Evolutionary conservation across 2,113 vertebrate genomes (phyloP).

Genomic region (Pelodiscus sinensis): DNA sequence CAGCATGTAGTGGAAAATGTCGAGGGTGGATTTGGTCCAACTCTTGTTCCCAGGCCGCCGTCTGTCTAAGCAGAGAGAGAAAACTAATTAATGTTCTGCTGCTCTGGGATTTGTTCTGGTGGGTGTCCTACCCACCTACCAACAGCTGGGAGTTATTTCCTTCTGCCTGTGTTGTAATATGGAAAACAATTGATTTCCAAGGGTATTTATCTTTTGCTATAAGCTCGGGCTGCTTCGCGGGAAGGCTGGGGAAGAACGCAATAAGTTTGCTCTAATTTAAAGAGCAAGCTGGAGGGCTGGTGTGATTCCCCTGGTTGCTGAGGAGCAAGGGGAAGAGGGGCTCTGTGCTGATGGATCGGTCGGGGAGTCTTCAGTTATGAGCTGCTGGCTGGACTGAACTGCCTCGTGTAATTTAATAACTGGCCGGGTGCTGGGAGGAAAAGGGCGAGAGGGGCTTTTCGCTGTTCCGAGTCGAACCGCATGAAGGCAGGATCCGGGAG

Average conservation of each 20-base stretch:
- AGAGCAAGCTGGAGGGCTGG: not conserved
- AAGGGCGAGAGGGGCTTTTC: not conserved
- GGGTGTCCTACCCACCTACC: not conserved
- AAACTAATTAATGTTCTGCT: constrained; percentile 18
- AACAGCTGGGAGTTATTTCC: accelerated
- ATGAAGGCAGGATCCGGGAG: not conserved
- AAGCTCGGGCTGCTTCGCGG: not conserved
- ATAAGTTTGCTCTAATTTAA: not conserved
- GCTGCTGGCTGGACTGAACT: not conserved
- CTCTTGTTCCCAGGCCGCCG: accelerated
- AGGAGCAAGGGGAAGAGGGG: not conserved
- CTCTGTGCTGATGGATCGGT: not conserved
- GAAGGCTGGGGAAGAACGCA: not conserved
- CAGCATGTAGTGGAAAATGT: not conserved
- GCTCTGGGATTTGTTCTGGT: not conserved
- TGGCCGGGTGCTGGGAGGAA: not conserved
- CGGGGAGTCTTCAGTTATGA: not conserved
- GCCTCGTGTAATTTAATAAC: not conserved
- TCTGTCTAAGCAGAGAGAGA: not conserved
- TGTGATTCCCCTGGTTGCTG: not conserved
- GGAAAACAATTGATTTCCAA: not conserved
- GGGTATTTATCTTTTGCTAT: not conserved
- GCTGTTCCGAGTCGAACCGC: not conserved
- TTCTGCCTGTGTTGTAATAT: not conserved
- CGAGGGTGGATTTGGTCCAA: accelerated